Base-by-base conservation (phyloP, 2,888 invertebrate species). In the Polyploca ridens region DNA sequence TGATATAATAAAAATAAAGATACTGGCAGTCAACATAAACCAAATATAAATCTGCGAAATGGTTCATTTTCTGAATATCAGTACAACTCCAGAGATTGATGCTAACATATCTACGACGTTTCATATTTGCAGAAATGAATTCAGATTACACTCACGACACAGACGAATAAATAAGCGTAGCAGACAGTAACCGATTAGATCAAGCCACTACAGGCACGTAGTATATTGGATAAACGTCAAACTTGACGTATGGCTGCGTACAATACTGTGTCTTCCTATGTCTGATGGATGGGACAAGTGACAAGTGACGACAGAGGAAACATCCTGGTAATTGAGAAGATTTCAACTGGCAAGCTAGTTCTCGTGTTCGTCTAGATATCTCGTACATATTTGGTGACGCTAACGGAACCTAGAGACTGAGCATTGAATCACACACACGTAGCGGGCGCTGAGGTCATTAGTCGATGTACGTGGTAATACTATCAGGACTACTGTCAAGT, bases 181-280 rank as follows among this genome's bases (percentile, higher is more conserved):
- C 74, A 80, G 84, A 79, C 79, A 78, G 77, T 69, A 73, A 70
- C 74, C 87, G 90, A 91, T 91, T 87, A 88, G 87, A 90, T 87
- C 85, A 78, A 77, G 79, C 81, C 74, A 77, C 76, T 71, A 75
- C 76, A 81, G 74, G 87, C 91, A 91, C 91, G 91, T 91, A 89
- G 78, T 89, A 84, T 91, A 92, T 91, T 92, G 91, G 91, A 90
- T 91, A 88, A 88, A 86, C 86, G 91, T 91, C 91, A 91, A 88
- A 87, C 76, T 84, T 92, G 91, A 91, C 90, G 81, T 88, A 91
- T 89, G 79, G 82, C 76, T 84, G 85, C 84, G 82, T 84, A 81
- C 75, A 75, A 71, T 71, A 76, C 77, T 77, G 72, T 71, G 78
- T 84, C 86, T 84, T 81, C 75, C 72, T 75, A 73, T 75, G 73